Conservation (phyloP, 2,113 vertebrate species). For the Eonycteris spelaea region DNA sequence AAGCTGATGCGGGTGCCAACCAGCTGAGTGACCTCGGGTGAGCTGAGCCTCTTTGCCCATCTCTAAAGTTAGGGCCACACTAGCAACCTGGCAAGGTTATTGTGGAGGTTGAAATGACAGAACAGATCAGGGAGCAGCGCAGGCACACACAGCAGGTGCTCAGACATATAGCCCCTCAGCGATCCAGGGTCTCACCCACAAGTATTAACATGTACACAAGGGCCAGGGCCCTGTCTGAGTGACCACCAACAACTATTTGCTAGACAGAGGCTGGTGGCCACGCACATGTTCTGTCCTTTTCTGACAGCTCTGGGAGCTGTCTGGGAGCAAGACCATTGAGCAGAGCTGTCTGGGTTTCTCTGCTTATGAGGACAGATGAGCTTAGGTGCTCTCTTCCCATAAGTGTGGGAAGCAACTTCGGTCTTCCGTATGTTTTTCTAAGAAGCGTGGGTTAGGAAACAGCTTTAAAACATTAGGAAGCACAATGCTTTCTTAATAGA, state of each 20-base stretch:
- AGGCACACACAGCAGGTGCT: neutral
- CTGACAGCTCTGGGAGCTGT: neutral
- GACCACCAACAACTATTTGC: neutral
- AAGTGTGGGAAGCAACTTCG: neutral
- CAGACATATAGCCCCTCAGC: neutral
- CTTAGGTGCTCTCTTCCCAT: no score
- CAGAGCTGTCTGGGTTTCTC: neutral
- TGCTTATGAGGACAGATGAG: neutral
- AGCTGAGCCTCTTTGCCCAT: neutral
- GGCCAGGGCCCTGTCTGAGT: neutral
- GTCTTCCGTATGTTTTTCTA: neutral
- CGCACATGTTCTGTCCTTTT: neutral
- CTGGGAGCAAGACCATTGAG: neutral
- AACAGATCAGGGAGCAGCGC: neutral
- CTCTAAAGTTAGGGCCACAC: neutral
- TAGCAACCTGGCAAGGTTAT: neutral
- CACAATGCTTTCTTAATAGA: neutral
- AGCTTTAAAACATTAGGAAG: neutral
- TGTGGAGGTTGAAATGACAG: neutral
- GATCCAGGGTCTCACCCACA: neutral
- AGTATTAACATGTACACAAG: neutral
- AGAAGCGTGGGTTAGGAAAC: neutral
- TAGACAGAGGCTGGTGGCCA: neutral
- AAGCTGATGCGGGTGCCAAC: neutral
- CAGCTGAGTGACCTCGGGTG: neutral